A percentile compares a stretch with the other conserved stretches of the same genome.
Conservation (phyloP, 2,888 invertebrate species). For the Drosophila neotestacea region DNA sequence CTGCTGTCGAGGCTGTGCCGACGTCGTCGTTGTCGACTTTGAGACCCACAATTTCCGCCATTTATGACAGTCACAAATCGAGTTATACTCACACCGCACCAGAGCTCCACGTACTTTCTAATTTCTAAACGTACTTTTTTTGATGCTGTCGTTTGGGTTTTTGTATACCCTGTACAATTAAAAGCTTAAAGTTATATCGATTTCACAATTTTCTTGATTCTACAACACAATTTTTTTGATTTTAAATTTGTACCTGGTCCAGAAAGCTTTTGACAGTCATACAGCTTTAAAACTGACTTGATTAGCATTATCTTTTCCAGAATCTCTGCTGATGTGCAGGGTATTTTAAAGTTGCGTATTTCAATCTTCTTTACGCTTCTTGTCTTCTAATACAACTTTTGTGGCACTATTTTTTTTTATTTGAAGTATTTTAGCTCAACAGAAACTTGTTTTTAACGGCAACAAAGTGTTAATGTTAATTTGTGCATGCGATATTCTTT, state of each 20-base stretch:
- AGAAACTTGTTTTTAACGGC: slow-evolving; percentile 57
- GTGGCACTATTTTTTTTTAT: slow-evolving; percentile 43
- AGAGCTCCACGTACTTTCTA: slow-evolving; percentile 72
- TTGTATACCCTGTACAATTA: slow-evolving; percentile 53
- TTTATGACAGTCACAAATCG: slow-evolving; percentile 82
- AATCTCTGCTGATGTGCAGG: slow-evolving; percentile 3
- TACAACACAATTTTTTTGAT: too few species aligned
- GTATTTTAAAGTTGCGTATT: slow-evolving; percentile 18
- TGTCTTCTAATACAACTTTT: slow-evolving; percentile 39
- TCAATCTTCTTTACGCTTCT: slow-evolving; percentile 1
- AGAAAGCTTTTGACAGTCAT: too few species aligned
- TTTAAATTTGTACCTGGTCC: too few species aligned
- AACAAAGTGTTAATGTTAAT: slow-evolving; percentile 78
- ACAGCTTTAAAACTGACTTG: too few species aligned
- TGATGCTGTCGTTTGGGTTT: slow-evolving; percentile 46
- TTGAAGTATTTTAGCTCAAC: slow-evolving; percentile 48
- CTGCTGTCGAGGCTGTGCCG: slow-evolving; percentile 29
- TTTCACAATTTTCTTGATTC: neutral
- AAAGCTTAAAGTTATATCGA: neutral
- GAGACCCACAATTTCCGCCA: slow-evolving; percentile 82
- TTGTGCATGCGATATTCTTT: slow-evolving; percentile 64
- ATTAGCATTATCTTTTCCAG: too few species aligned
- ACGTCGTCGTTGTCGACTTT: slow-evolving; percentile 38
- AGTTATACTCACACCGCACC: slow-evolving; percentile 78
- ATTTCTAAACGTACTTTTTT: slow-evolving; percentile 75